Percentiles rank a stretch among this genome's conserved stretches.
Conservation (phyloP, 2,113 vertebrate species). For the Syrrhaptes paradoxus region DNA sequence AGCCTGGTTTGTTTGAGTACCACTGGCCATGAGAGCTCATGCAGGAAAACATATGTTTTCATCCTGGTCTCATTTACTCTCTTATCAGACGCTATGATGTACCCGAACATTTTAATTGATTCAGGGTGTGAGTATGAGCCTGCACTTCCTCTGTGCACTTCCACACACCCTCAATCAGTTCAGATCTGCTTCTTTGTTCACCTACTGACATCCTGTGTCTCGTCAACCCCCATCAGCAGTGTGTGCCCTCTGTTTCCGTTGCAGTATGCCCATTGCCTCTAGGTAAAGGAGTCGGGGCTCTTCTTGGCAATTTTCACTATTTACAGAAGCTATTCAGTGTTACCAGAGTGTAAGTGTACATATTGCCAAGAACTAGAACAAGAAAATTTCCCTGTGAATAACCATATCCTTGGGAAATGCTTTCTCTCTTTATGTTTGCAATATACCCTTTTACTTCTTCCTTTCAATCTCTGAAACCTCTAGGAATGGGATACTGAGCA, state of each 20-base stretch:
- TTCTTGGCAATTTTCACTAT: neutral
- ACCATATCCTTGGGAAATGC: neutral
- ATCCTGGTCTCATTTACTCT: neutral
- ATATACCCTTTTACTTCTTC: neutral
- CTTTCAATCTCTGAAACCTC: neutral
- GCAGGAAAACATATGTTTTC: neutral
- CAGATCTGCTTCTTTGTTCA: neutral
- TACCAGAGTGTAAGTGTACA: neutral
- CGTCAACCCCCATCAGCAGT: neutral
- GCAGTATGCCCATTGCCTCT: neutral
- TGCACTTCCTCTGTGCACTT: neutral
- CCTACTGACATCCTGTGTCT: neutral
- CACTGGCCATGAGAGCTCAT: neutral
- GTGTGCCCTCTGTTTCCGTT: neutral
- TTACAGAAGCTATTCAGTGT: neutral
- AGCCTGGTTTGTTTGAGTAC: neutral
- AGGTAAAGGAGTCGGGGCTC: neutral
- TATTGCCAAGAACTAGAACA: neutral
- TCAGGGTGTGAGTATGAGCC: neutral
- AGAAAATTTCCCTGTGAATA: neutral
- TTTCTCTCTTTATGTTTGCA: neutral
- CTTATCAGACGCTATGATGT: neutral
- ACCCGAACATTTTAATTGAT: neutral
- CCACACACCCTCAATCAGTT: neutral
- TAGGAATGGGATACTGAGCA: neutral